A percentile compares a stretch with the other conserved stretches of the same genome.
Conservation (phyloP, 1,140 invertebrate genomes). For the Doryteuthis pealeii region DNA sequence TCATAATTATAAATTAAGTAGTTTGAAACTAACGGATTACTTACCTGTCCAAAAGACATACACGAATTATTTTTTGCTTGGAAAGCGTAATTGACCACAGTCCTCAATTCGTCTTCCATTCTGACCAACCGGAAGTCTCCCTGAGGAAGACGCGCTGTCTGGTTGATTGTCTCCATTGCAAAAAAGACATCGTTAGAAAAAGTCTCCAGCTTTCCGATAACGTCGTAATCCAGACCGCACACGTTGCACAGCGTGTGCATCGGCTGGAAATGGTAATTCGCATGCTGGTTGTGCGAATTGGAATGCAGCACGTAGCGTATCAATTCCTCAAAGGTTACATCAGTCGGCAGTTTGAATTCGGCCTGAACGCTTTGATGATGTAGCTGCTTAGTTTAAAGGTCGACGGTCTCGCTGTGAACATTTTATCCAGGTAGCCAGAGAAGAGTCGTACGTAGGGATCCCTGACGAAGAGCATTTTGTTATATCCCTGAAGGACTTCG, state of each 20-base stretch:
- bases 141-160: not conserved
- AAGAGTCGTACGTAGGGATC: constrained; percentile 21
- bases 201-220: constrained; percentile 56
- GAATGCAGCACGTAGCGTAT: constrained; percentile 11
- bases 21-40: too few relatives aligned
- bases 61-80: not conserved
- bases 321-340: constrained; percentile 24
- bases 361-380: constrained; percentile 14
- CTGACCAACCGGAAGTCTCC: not conserved
- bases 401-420: constrained; percentile 16
- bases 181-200: constrained; percentile 41
- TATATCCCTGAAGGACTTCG: not conserved
- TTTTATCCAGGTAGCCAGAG: constrained; percentile 26
- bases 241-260: constrained; percentile 48
- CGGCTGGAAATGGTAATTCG: constrained; percentile 51
- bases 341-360: not conserved
- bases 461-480: constrained; percentile 21
- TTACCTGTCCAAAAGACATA: not conserved
- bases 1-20: too few relatives aligned
- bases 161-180: constrained; percentile 24
- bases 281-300: not conserved
- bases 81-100: not conserved
- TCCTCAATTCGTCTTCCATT: not conserved
- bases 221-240: constrained; percentile 48
- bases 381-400: not conserved